phyloP scores from a whole-genome alignment of 2,888 invertebrate species.

The Drosophila rellima region DNA sequence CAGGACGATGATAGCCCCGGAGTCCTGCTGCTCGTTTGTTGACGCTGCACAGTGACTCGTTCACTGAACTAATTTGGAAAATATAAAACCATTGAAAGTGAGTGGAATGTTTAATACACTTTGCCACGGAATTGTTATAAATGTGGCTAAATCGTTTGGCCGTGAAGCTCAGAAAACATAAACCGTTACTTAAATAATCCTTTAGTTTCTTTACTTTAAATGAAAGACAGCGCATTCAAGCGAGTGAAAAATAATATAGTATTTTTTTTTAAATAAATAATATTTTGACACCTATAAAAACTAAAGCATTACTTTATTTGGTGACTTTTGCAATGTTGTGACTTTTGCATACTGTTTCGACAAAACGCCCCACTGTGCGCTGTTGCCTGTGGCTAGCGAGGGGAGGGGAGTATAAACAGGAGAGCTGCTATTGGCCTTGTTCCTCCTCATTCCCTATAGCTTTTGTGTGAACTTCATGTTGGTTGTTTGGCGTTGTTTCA shows the following conservation, averaged over 20 bases:
- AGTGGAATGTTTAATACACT: background rate
- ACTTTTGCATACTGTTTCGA: background rate
- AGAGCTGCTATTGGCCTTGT: background rate
- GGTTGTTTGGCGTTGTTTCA: constrained; percentile 21
- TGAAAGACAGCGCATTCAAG: too few relatives aligned
- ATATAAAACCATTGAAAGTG: background rate
- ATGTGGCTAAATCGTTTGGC: too few relatives aligned
- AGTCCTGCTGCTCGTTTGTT: constrained; percentile 36
- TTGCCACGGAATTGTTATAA: background rate
- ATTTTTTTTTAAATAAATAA: too few relatives aligned
- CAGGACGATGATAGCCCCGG: constrained; percentile 34
- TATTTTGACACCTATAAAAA: too few relatives aligned
- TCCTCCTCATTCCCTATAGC: background rate
- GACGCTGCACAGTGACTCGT: constrained; percentile 1
- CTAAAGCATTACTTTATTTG: too few relatives aligned
- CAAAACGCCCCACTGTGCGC: background rate
- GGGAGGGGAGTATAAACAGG: background rate
- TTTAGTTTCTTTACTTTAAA: too few relatives aligned
- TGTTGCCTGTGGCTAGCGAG: constrained; percentile 30
- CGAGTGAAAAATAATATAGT: too few relatives aligned
- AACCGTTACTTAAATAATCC: too few relatives aligned
- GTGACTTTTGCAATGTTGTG: too few relatives aligned
- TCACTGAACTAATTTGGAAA: background rate
- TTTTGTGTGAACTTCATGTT: constrained; percentile 5
- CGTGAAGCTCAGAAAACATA: too few relatives aligned